Percentiles rank a stretch among this genome's conserved stretches.
These are phyloP conservation scores for Cyprinus carpio DNA, from an alignment of 2,113 vertebrate genomes.

Conservation along the genomic window DNA sequence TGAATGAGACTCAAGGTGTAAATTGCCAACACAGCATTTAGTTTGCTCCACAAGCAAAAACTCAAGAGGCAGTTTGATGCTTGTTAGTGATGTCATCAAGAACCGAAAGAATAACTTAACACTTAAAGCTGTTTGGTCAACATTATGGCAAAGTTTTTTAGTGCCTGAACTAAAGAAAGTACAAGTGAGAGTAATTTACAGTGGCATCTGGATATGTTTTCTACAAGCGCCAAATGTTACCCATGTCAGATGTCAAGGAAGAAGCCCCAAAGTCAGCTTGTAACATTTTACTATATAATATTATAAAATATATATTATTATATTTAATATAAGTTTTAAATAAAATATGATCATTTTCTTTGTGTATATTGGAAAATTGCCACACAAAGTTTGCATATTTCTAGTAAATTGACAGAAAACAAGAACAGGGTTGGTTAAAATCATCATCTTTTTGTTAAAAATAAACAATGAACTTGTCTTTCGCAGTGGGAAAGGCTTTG, in stretches of 20 bases:
- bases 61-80: constrained; percentile 26
- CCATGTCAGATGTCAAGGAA: constrained; percentile 34
- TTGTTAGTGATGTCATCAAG: constrained; percentile 14
- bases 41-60: constrained; percentile 25
- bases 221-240: constrained; percentile 23
- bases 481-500: constrained; percentile 4
- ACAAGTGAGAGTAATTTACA: constrained; percentile 41
- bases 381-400: background rate
- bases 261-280: background rate
- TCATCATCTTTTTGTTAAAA: background rate
- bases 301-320: too few species aligned
- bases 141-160: constrained; percentile 43
- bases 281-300: background rate
- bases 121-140: constrained; percentile 49
- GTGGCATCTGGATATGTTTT: constrained; percentile 44
- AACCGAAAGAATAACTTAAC: constrained; percentile 43
- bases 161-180: constrained; percentile 18
- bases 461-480: background rate
- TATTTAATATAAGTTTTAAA: background rate
- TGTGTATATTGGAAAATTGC: background rate
- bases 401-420: background rate
- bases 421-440: background rate
- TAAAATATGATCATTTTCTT: background rate
- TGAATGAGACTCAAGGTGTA: background rate
- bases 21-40: background rate